Evolutionary conservation across 2,113 vertebrate genomes (phyloP).

Genomic region (Mirounga angustirostris): DNA sequence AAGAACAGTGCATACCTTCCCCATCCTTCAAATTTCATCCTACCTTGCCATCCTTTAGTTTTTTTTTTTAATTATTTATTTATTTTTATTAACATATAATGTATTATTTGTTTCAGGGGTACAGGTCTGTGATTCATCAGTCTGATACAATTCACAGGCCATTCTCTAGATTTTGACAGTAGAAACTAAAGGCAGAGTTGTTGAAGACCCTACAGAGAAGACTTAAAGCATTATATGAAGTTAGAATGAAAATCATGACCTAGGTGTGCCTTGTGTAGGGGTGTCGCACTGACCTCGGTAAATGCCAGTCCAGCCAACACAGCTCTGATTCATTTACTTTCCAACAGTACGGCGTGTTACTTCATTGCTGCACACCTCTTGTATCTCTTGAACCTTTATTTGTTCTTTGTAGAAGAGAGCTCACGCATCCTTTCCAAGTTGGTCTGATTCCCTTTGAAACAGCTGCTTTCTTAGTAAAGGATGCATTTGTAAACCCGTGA

Average conservation of each 20-base stretch:
- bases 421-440: neutral
- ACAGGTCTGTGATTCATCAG: too few relatives aligned
- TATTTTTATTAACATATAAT: too few relatives aligned
- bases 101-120: too few relatives aligned
- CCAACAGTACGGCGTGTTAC: neutral
- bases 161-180: neutral
- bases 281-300: neutral
- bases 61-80: too few relatives aligned
- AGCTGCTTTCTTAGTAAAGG: neutral
- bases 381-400: neutral
- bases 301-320: neutral
- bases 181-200: neutral
- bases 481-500: neutral
- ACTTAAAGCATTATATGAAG: neutral
- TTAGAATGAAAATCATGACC: neutral
- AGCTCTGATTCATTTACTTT: neutral
- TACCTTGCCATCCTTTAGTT: neutral
- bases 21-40: neutral
- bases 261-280: neutral
- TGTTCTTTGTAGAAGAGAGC: neutral
- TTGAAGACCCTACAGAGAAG: neutral
- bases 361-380: neutral
- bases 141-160: too few relatives aligned
- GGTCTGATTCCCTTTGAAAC: slow-evolving; percentile 5
- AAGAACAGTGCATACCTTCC: neutral